A percentile compares a stretch with the other conserved stretches of the same genome.
Evolutionary conservation across 2,113 vertebrate species (phyloP).

Genomic region (Bufo bufo): DNA sequence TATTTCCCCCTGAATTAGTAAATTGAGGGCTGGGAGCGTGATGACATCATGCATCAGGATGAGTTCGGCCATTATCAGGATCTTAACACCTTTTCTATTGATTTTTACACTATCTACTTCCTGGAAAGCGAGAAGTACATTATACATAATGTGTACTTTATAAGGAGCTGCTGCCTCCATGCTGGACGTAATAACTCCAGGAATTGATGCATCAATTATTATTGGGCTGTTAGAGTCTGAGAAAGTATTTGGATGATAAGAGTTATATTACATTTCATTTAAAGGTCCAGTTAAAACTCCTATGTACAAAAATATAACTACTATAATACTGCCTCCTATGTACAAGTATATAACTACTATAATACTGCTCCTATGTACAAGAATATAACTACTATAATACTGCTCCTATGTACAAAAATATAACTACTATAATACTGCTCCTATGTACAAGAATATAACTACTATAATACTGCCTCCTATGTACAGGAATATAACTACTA

Average conservation of each 20-base stretch:
- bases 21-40: neutral
- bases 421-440: neutral
- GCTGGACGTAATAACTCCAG: neutral
- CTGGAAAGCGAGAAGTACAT: neutral
- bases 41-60: constrained; percentile 31
- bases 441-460: no score
- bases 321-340: neutral
- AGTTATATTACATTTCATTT: neutral
- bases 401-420: neutral
- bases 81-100: constrained; percentile 37
- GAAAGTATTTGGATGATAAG: neutral
- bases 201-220: neutral
- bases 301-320: neutral
- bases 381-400: constrained; percentile 13
- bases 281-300: no score
- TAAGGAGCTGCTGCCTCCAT: neutral
- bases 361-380: neutral
- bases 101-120: neutral
- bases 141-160: neutral
- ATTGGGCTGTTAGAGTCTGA: no score
- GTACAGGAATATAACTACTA: no score
- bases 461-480: no score
- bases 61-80: neutral
- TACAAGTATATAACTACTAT: constrained; percentile 4
- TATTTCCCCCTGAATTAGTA: constrained; percentile 19